Evolutionary conservation across 1,140 invertebrate species (phyloP), one percentile per base, ranked within the genome.

Genomic region (Cherax quadricarinatus): DNA sequence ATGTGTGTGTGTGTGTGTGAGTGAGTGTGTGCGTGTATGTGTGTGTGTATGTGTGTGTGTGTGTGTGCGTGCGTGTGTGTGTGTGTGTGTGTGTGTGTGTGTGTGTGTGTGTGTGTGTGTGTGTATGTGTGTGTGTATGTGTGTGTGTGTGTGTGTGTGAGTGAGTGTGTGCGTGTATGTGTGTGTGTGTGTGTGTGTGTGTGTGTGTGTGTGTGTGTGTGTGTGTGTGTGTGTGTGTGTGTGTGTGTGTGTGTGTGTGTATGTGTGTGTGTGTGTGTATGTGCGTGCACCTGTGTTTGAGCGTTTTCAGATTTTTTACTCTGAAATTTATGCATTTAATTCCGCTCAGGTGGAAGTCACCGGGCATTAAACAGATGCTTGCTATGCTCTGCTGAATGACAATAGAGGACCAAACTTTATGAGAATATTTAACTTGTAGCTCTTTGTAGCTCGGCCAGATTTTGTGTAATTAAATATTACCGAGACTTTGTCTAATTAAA

Each of bases 1-100:
- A 49, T 82, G 80, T 82, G 80, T 82, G 51, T 57, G 80, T 82
- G 80, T 82, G 80, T 82, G 51, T 57, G 80, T 82, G 80, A 51
- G 80, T 82, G 51, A 51, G 80, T 82, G 51, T 82, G 80, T 82
- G 51, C 53, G 80, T 82, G 16, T 82, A 21, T 82, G 49, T 82
- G 49, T 82, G 80, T 82, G 80, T 82, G 49, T 82, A 49, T 82
- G 49, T 21, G 48, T 48, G 41, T 81, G 79, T 81, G 24, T 81
- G 79, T 48, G 41, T 81, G 24, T 6, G 41, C 48, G 79, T 48
- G 41, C 48, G 41, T 81, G 30, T 75, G 73, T 75, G 21, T 75
- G 41, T 48, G 79, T 48, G 51, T 21, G 49, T 82, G 49, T 82
- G n/a, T 57, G 53, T 57, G 53, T 4, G 53, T 57, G 53, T 57